A percentile compares a stretch with the other conserved stretches of the same genome.
phyloP scores from a whole-genome alignment of 2,888 invertebrate species.

The Bellardia bayeri region DNA sequence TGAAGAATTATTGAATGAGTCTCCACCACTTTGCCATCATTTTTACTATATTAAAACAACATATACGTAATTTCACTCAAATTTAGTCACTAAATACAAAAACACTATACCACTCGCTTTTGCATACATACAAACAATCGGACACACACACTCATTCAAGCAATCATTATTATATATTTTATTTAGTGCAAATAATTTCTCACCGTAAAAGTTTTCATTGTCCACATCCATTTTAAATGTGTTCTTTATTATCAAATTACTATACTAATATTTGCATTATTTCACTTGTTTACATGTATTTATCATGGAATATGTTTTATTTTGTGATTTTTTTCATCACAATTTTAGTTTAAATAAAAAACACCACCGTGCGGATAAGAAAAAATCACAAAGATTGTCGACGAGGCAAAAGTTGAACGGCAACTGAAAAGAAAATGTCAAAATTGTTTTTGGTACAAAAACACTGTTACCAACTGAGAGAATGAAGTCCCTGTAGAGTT shows the following conservation, averaged over 20 bases:
- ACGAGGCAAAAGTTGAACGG: constrained; percentile 61
- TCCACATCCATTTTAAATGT: constrained; percentile 68
- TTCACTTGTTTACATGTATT: constrained; percentile 33
- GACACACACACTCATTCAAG: constrained; percentile 1
- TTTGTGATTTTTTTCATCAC: constrained; percentile 22
- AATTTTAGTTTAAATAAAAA: background rate
- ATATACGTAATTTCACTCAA: constrained; percentile 14
- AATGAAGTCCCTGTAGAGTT: background rate
- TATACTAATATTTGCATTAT: constrained; percentile 52
- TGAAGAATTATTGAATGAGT: constrained; percentile 44
- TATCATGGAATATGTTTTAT: constrained; percentile 28
- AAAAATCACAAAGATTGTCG: constrained; percentile 46
- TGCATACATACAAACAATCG: background rate
- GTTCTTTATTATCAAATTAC: constrained; percentile 4
- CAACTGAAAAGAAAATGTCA: constrained; percentile 53
- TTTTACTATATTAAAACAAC: constrained; percentile 21
- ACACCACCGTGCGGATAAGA: constrained; percentile 25
- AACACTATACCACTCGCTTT: background rate
- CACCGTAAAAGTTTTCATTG: constrained; percentile 71
- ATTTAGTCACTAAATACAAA: background rate
- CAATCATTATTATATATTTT: constrained; percentile 14
- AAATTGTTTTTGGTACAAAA: constrained; percentile 5
- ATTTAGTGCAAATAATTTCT: constrained; percentile 44
- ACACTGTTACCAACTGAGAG: background rate
- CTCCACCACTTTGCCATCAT: constrained; percentile 16